Evolutionary conservation across 2,888 invertebrate species (phyloP).

Genomic region (Lasioglossum zephyrum): DNA sequence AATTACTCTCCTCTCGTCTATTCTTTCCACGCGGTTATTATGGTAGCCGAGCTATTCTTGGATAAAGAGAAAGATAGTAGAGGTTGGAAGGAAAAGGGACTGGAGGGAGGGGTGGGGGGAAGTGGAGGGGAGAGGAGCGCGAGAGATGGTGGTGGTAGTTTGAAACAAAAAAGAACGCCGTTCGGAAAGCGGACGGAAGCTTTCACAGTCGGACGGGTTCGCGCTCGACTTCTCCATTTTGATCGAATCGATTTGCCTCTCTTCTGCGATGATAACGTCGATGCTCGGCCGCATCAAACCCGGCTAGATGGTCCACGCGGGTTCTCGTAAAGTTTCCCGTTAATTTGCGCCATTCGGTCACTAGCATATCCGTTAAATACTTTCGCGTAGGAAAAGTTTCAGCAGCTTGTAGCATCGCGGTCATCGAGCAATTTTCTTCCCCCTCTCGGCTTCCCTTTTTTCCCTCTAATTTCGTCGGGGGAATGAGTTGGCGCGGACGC

Average conservation of each 20-base stretch:
- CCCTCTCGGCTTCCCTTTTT: not conserved
- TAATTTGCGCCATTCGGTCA: constrained; percentile 30
- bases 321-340: constrained; percentile 24
- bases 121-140: not conserved
- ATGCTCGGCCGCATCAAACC: constrained; percentile 14
- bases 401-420: not conserved
- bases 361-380: not conserved
- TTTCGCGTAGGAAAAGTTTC: not conserved
- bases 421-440: not conserved
- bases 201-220: constrained; percentile 46
- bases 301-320: not conserved
- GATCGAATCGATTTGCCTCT: constrained; percentile 57
- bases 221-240: constrained; percentile 41
- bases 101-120: not conserved
- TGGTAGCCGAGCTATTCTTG: constrained; percentile 66
- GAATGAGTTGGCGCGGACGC: not conserved
- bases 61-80: constrained; percentile 41
- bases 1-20: constrained; percentile 68
- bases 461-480: not conserved
- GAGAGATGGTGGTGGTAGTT: constrained; percentile 41
- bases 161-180: constrained; percentile 47
- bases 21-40: constrained; percentile 71
- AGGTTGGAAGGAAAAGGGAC: not conserved
- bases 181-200: constrained; percentile 65
- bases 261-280: constrained; percentile 39